A percentile compares a stretch with the other conserved stretches of the same genome.
phyloP scores from a whole-genome alignment of 1,140 invertebrate genomes.

The Prorops nasuta region DNA sequence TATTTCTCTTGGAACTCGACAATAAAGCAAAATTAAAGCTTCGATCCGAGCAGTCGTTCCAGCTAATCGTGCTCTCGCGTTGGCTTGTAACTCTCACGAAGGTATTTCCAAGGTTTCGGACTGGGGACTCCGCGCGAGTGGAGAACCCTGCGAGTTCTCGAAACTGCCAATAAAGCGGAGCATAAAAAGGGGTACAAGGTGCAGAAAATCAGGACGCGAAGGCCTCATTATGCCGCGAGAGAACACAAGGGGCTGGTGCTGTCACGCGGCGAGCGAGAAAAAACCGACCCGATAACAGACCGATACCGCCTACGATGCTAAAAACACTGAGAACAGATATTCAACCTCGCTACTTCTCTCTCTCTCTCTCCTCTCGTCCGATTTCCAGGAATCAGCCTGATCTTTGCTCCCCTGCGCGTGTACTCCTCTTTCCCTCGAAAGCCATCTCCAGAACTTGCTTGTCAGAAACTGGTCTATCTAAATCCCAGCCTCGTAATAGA shows the following conservation, averaged over 20 bases:
- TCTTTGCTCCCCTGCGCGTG: slow-evolving; percentile 42
- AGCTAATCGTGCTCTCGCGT: too few species aligned
- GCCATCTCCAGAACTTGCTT: too few species aligned
- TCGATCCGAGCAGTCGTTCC: too few species aligned
- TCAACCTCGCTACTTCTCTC: slow-evolving; percentile 54
- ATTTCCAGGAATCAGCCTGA: slow-evolving; percentile 47
- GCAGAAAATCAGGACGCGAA: slow-evolving; percentile 39
- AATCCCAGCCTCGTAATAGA: too few species aligned
- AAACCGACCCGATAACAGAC: slow-evolving; percentile 38
- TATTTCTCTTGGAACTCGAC: too few species aligned
- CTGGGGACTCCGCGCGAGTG: too few species aligned
- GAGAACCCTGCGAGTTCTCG: neutral
- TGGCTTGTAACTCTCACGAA: neutral
- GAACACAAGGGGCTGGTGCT: slow-evolving; percentile 1
- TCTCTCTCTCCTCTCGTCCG: slow-evolving; percentile 27
- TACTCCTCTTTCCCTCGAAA: too few species aligned
- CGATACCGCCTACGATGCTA: slow-evolving; percentile 38
- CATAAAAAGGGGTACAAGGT: slow-evolving; percentile 22
- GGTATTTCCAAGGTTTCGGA: too few species aligned
- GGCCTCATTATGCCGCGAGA: slow-evolving; percentile 42
- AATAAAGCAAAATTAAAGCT: too few species aligned
- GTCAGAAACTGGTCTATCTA: too few species aligned
- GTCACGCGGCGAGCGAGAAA: slow-evolving; percentile 16
- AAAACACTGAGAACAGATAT: slow-evolving; percentile 50
- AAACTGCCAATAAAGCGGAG: neutral